Conservation (phyloP, 2,888 invertebrate genomes). For the Philonicus albiceps region DNA sequence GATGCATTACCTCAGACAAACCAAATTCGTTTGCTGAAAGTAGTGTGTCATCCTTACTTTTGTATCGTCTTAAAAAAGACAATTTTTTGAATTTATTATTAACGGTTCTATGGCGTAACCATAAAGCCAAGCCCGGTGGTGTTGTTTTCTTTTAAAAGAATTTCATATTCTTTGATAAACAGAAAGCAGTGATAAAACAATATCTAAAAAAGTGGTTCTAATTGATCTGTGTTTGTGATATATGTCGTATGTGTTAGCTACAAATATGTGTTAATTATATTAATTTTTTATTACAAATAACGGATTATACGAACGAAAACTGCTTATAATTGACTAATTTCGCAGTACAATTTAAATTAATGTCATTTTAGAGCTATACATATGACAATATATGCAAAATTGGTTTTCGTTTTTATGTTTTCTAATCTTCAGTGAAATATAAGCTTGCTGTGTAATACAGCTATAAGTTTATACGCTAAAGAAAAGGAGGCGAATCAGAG, state of each 20-base stretch:
- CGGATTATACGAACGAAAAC: not conserved
- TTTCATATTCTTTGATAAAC: not conserved
- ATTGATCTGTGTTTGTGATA: not conserved
- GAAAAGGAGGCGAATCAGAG: no score
- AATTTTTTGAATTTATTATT: not conserved
- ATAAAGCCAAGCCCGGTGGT: not conserved
- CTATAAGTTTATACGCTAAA: no score
- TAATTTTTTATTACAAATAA: not conserved
- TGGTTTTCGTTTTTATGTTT: no score
- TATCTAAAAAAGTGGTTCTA: not conserved
- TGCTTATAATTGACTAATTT: not conserved
- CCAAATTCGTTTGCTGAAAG: not conserved
- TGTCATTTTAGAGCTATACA: not conserved
- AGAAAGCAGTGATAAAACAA: not conserved
- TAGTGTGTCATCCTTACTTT: not conserved
- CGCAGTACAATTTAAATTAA: not conserved
- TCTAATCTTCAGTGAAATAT: no score
- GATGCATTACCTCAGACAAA: not conserved
- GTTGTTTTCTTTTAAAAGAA: not conserved
- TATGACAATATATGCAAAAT: not conserved
- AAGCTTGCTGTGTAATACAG: no score
- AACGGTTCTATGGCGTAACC: not conserved
- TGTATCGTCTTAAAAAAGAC: not conserved
- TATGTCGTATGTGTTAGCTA: not conserved
- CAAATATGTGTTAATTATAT: not conserved